phyloP scores from a whole-genome alignment of 2,113 vertebrate species.

The Phrynocephalus versicolor region DNA sequence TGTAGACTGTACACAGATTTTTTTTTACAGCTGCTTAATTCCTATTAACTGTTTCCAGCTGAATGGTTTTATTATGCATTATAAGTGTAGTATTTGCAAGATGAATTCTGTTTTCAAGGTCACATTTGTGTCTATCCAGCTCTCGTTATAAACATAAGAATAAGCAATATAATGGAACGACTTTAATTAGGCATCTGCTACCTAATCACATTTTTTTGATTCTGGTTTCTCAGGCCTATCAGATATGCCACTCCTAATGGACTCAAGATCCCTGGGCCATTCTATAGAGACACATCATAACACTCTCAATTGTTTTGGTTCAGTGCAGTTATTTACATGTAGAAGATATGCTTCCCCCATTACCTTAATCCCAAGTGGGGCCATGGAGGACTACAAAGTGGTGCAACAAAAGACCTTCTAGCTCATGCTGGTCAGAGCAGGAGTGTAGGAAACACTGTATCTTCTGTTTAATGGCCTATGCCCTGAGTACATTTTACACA shows the following conservation, averaged over 20 bases:
- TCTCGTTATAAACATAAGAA: conserved; percentile 28
- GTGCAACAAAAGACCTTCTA: not conserved
- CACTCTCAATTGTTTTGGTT: conserved; percentile 19
- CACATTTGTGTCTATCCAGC: conserved; percentile 26
- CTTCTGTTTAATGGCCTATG: not conserved
- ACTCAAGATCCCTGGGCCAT: conserved; percentile 33
- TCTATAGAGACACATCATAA: not conserved
- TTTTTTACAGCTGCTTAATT: not conserved
- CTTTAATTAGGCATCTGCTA: conserved; percentile 54
- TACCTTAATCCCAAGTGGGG: not conserved
- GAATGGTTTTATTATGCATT: conserved; percentile 7
- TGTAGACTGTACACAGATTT: not conserved
- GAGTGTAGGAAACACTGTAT: not conserved
- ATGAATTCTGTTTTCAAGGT: conserved; percentile 31
- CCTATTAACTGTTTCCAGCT: conserved; percentile 19
- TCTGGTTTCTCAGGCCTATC: conserved; percentile 68
- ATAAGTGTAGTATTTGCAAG: conserved; percentile 6
- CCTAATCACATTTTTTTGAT: conserved; percentile 43
- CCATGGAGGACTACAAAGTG: not conserved
- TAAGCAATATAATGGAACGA: conserved; percentile 63
- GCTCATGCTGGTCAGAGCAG: not conserved
- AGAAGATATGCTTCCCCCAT: not conserved
- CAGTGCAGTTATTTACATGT: conserved; percentile 8
- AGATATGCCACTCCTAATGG: conserved; percentile 56
- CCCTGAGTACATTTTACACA: not conserved